Evolutionary conservation across 2,797 vertebrate genomes (phyloP).

Genomic region (Zenarchopterus dispar): DNA sequence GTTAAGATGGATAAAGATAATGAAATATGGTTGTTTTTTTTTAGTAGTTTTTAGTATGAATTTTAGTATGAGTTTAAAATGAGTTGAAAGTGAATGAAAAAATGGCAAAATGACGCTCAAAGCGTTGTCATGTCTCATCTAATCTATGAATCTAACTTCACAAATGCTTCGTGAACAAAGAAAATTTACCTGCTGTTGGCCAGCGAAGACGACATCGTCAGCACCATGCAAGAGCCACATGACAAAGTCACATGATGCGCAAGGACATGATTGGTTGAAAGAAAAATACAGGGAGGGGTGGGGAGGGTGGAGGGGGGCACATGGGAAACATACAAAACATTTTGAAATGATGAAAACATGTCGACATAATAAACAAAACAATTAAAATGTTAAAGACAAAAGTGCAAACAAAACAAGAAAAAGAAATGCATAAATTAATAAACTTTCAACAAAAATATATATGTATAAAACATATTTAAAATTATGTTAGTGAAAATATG

Average conservation of each 20-base stretch:
- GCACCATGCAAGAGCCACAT: constrained; percentile 99
- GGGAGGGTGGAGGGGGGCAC: constrained; percentile 83
- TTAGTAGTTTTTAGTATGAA: constrained; percentile 3
- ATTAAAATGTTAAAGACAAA: constrained; percentile 62
- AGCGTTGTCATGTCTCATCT: constrained; percentile 5
- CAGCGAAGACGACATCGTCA: constrained; percentile 99
- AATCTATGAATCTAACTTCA: constrained; percentile 15
- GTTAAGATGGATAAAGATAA: constrained; percentile 23
- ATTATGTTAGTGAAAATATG: constrained; percentile 61
- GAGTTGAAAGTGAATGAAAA: constrained; percentile 19
- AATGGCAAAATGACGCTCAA: constrained; percentile 29
- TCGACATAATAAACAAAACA: constrained; percentile 83
- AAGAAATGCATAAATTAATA: constrained; percentile 68
- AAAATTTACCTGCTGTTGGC: constrained; percentile 95
- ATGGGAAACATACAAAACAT: constrained; percentile 96
- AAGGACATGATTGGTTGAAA: constrained; percentile 98
- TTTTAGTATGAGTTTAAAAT: background rate
- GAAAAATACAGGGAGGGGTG: constrained; percentile 89
- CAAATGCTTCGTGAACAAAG: constrained; percentile 67
- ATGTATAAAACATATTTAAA: constrained; percentile 45
- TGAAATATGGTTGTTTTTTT: constrained; percentile 23
- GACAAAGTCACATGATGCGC: constrained; percentile 99
- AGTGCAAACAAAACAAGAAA: constrained; percentile 76
- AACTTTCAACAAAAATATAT: constrained; percentile 40
- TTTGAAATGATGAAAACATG: constrained; percentile 94